A percentile compares a stretch with the other conserved stretches of the same genome.
These are phyloP conservation scores for Gallinago nigripennis DNA, from an alignment of 2,797 vertebrate genomes.

Conservation along the genomic window DNA sequence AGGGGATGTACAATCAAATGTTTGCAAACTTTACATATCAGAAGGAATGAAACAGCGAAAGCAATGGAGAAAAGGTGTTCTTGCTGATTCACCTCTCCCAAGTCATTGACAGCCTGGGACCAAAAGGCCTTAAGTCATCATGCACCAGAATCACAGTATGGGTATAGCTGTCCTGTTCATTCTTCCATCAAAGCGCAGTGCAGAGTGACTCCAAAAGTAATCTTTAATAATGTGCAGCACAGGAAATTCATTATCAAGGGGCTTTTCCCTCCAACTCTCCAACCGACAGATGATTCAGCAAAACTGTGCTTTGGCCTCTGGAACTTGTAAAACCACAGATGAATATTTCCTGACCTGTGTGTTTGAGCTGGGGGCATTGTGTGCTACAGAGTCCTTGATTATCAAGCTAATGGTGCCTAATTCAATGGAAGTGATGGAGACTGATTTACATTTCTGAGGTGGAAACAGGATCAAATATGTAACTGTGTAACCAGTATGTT, in stretches of 20 bases:
- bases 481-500: not conserved
- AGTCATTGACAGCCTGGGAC: not conserved
- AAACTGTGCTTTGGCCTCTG: not conserved
- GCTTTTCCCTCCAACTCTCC: not conserved
- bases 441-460: not conserved
- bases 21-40: not conserved
- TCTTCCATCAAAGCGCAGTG: not conserved
- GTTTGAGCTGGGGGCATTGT: not conserved
- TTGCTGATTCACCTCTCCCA: not conserved
- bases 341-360: not conserved
- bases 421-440: not conserved
- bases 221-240: not conserved
- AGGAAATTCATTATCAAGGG: accelerated
- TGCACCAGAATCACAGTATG: not conserved
- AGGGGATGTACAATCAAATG: not conserved
- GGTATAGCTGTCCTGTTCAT: not conserved
- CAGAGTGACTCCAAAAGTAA: not conserved
- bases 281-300: not conserved
- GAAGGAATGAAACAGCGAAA: not conserved
- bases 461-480: not conserved
- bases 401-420: not conserved
- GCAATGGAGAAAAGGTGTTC: not conserved
- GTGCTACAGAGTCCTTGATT: not conserved
- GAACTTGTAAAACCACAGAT: not conserved
- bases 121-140: not conserved